Percentiles rank a stretch among this genome's conserved stretches.
Conservation (phyloP, 2,113 vertebrate species). For the Empidonax traillii region DNA sequence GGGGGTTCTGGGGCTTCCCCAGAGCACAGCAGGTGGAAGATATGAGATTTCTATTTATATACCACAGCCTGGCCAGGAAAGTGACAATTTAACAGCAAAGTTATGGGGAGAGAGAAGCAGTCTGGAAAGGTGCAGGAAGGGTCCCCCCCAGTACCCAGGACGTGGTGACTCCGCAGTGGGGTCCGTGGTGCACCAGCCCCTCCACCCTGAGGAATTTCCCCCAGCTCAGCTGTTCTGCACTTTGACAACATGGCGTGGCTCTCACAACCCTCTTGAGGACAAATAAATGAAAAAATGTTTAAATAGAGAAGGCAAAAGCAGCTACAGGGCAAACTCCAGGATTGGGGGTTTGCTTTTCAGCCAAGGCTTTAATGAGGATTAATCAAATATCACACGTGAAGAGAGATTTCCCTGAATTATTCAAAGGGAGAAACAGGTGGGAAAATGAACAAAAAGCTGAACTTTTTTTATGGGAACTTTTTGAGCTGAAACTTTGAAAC, state of each 20-base stretch:
- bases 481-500: neutral
- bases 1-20: constrained; percentile 43
- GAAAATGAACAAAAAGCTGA: neutral
- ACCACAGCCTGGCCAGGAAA: neutral
- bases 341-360: neutral
- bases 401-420: neutral
- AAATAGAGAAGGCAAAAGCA: neutral
- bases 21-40: constrained; percentile 42
- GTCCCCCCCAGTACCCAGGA: neutral
- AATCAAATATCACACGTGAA: neutral
- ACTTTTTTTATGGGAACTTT: neutral
- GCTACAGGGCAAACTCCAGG: neutral
- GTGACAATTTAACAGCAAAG: neutral
- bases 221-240: neutral
- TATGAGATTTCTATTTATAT: constrained; percentile 66
- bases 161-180: neutral
- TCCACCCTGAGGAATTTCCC: neutral
- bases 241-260: rapidly evolving
- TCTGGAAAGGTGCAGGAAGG: neutral
- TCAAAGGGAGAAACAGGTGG: neutral
- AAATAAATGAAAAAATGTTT: neutral
- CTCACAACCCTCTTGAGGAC: neutral
- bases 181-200: neutral
- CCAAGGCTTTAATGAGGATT: neutral
- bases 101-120: neutral